These are phyloP conservation scores for Antechinus stuartii DNA, from an alignment of 2,113 vertebrate species.

Conservation along the genomic window DNA sequence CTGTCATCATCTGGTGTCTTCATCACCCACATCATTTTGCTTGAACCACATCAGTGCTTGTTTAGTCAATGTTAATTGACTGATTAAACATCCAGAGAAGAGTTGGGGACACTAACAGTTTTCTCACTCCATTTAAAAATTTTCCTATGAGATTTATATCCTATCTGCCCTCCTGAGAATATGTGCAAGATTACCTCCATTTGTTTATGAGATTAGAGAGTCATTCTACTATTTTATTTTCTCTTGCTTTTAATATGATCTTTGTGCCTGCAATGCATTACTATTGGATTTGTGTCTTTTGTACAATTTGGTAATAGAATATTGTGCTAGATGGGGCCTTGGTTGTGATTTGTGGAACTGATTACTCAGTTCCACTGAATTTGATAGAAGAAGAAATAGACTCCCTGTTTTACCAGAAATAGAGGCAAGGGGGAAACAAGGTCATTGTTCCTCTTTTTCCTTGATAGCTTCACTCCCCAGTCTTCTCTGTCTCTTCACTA, in stretches of 20 bases:
- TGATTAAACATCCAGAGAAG: neutral
- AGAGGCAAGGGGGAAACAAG: neutral
- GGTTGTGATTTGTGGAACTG: neutral
- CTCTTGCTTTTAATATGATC: neutral
- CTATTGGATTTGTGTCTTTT: neutral
- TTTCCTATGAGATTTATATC: neutral
- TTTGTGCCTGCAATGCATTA: neutral
- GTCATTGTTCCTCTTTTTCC: neutral
- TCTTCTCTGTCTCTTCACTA: no score
- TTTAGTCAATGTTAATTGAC: neutral
- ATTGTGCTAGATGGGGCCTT: neutral
- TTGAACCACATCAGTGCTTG: no score
- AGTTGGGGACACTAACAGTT: neutral
- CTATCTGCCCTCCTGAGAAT: neutral
- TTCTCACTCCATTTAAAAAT: neutral
- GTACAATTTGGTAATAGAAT: neutral
- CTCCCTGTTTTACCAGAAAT: neutral
- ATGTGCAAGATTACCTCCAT: neutral
- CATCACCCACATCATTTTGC: no score
- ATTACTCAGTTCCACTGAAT: neutral
- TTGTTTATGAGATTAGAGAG: neutral
- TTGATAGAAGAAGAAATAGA: neutral
- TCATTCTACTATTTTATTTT: neutral
- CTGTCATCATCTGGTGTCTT: no score
- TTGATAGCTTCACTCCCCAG: neutral